phyloP scores from a whole-genome alignment of 2,888 invertebrate genomes.

The Neoaliturus tenellus region DNA sequence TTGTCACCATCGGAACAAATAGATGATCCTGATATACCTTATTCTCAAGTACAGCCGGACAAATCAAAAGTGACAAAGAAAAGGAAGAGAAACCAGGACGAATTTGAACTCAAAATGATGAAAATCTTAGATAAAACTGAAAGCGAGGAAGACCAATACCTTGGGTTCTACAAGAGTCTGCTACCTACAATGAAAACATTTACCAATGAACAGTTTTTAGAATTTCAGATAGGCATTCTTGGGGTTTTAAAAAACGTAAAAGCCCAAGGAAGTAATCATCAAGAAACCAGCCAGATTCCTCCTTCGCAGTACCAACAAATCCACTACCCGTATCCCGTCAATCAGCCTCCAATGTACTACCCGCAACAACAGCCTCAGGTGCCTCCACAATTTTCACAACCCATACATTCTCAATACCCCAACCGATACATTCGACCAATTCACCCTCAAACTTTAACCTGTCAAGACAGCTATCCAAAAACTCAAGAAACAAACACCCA shows the following conservation, averaged over 20 bases:
- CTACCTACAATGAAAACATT: conserved; percentile 55
- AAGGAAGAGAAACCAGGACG: conserved; percentile 37
- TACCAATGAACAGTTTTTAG: conserved; percentile 52
- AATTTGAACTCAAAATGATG: conserved; percentile 43
- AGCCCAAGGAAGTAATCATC: conserved; percentile 27
- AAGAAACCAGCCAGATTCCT: conserved; percentile 44
- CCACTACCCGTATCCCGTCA: conserved; percentile 48
- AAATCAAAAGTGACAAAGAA: conserved; percentile 52
- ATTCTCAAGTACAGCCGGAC: conserved; percentile 27
- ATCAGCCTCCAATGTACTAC: conserved; percentile 45
- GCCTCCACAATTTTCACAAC: conserved; percentile 42
- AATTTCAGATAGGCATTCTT: conserved; percentile 52
- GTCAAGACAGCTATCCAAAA: too few relatives aligned
- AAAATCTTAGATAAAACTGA: conserved; percentile 50
- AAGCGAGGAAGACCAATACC: conserved; percentile 51
- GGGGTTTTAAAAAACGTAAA: conserved; percentile 47
- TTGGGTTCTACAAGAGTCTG: conserved; percentile 53
- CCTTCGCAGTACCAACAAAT: conserved; percentile 34
- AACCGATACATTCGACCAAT: too few relatives aligned
- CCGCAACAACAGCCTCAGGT: conserved; percentile 45
- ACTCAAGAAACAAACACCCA: too few relatives aligned
- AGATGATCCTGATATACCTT: conserved; percentile 32
- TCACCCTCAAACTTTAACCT: too few relatives aligned
- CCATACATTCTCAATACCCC: too few relatives aligned
- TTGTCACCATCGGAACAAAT: conserved; percentile 50